Percentiles rank a stretch among this genome's conserved stretches.
Evolutionary conservation across 1,140 invertebrate genomes (phyloP).

Genomic region (Conopomorpha cramerella): DNA sequence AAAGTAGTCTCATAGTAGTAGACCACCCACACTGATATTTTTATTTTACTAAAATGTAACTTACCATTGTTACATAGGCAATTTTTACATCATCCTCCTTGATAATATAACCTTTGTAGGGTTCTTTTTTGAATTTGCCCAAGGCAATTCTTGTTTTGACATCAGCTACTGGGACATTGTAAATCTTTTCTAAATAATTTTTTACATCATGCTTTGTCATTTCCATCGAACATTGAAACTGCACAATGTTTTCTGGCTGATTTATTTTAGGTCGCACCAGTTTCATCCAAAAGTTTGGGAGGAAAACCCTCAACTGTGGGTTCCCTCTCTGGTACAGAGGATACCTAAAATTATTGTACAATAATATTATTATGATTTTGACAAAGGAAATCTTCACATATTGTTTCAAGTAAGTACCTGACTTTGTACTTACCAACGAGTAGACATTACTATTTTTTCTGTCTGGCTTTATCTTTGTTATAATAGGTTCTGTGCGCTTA

Average conservation of each 20-base stretch:
- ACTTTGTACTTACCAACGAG: slow-evolving; percentile 23
- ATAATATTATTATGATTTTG: neutral
- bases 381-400: no score
- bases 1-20: no score
- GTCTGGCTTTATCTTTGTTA: no score
- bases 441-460: slow-evolving; percentile 27
- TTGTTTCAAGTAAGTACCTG: neutral
- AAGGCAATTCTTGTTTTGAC: slow-evolving; percentile 74
- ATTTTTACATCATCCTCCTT: slow-evolving; percentile 86
- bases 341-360: slow-evolving; percentile 63
- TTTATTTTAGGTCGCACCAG: slow-evolving; percentile 68
- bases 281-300: slow-evolving; percentile 96
- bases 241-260: slow-evolving; percentile 75
- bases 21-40: no score
- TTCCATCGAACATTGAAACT: slow-evolving; percentile 85
- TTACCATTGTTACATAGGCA: slow-evolving; percentile 82
- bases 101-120: slow-evolving; percentile 64
- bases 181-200: slow-evolving; percentile 95
- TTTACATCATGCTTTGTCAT: slow-evolving; percentile 88
- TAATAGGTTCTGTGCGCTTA: no score
- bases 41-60: slow-evolving; percentile 26
- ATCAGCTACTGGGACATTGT: slow-evolving; percentile 76
- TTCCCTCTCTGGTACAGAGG: slow-evolving; percentile 87
- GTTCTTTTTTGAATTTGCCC: slow-evolving; percentile 62
- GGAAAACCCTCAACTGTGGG: slow-evolving; percentile 85